Evolutionary conservation across 2,888 invertebrate genomes (phyloP).

Genomic region (Mantis religiosa): DNA sequence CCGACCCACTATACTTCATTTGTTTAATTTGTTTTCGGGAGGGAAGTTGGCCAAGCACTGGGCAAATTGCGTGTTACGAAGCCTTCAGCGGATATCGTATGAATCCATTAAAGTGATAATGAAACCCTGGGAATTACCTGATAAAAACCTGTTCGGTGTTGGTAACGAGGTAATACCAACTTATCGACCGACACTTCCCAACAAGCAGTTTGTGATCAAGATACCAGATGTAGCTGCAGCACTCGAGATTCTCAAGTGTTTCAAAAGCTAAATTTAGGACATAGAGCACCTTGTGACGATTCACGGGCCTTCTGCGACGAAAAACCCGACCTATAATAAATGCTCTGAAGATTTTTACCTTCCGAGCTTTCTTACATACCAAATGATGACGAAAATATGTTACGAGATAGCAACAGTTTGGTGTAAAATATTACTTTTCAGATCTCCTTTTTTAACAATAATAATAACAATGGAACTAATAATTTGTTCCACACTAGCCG

Average conservation of each 20-base stretch:
- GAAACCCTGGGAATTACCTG: not conserved
- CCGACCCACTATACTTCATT: not conserved
- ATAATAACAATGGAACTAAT: too few species aligned
- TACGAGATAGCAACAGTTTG: too few species aligned
- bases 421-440: too few species aligned
- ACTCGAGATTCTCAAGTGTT: not conserved
- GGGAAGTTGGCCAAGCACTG: not conserved
- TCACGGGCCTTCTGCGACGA: too few species aligned
- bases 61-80: not conserved
- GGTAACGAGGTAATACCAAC: not conserved
- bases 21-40: not conserved
- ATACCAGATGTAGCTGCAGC: not conserved
- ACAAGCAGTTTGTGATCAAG: not conserved
- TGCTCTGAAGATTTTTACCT: too few species aligned
- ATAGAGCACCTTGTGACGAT: too few species aligned
- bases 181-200: not conserved
- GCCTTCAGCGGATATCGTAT: not conserved
- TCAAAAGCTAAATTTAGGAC: not conserved
- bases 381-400: too few species aligned
- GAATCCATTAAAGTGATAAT: not conserved
- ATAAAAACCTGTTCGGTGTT: not conserved
- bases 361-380: too few species aligned
- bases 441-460: too few species aligned
- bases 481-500: too few species aligned
- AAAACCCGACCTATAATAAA: too few species aligned